Conservation (phyloP, 2,888 invertebrate species). For the Bombylius discolor region DNA sequence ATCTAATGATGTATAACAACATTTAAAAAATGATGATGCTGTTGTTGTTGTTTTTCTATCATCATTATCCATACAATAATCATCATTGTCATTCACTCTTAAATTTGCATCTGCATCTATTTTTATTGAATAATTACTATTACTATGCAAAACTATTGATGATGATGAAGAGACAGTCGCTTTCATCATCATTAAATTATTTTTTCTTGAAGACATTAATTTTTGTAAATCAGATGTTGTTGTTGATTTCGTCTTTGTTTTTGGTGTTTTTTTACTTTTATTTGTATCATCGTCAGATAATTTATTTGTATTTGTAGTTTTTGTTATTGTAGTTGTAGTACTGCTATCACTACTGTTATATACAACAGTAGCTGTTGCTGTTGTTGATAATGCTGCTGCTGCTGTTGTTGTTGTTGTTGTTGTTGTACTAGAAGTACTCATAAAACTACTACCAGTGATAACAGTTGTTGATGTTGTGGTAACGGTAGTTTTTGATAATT, state of each 20-base stretch:
- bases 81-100: too few relatives aligned
- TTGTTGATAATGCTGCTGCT: conserved; percentile 10
- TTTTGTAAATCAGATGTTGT: too few relatives aligned
- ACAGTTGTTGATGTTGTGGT: conserved; percentile 13
- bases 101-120: too few relatives aligned
- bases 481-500: not conserved
- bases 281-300: conserved; percentile 9
- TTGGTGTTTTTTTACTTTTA: not conserved
- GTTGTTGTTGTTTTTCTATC: not conserved
- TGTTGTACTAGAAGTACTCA: conserved; percentile 29
- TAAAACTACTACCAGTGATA: conserved; percentile 24
- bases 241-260: not conserved
- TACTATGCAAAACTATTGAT: not conserved
- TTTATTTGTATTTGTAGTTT: not conserved
- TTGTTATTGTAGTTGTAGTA: not conserved
- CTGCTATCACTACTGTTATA: conserved; percentile 1
- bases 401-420: conserved; percentile 21
- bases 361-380: conserved; percentile 7
- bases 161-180: conserved; percentile 2
- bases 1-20: conserved; percentile 35
- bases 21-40: conserved; percentile 27
- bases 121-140: conserved; percentile 7
- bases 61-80: too few relatives aligned
- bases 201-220: not conserved
- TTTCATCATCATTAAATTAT: not conserved